Base-by-base conservation (phyloP, 2,888 invertebrate genomes). In the Micoletzkya japonica region DNA sequence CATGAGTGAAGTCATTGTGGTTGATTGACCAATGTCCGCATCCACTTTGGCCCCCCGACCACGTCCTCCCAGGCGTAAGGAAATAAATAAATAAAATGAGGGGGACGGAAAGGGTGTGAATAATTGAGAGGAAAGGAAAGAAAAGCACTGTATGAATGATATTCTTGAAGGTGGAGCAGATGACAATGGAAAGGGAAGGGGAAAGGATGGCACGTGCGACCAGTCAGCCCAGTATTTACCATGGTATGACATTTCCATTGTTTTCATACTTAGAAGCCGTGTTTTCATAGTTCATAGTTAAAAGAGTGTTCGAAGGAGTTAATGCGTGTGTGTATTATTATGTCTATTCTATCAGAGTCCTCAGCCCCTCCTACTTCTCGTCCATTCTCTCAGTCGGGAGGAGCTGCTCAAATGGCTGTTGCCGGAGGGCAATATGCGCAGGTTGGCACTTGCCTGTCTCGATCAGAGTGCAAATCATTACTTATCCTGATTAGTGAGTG, bases 161-260 rank as follows among this genome's bases (percentile, higher is more conserved):
- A 32, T n/a, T 57, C 30, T 32, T 32, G 20, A 36, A 68, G 58
- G 39, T 60, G 67, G 73, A 73, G 66, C 71, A 56, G 67, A 60
- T 57, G 70, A 58, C 61, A 24, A 52, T 57, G 39, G 74, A 73
- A 49, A 58, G 67, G 0, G 59, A 58, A 30, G 34, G n/a, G 36
- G 68, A 59, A 37, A 10, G 69, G 20, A 34, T 69, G 26, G 39
- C 69, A 1, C 49, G 69, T 2, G 69, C 59, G 24, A 58, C 69
- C 50, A 59, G 60, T 17, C 79, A 79, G 63, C 79, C 79, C 2
- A 75, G 75, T 60, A 77, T 79, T 56, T 78, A 78, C 49, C 77
- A 79, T 71, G 78, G 78, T 78, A 26, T 14, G 50, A 17, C 44
- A 20, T n/a, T n/a, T n/a, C n/a, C n/a, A n/a, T n/a, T n/a, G n/a